A percentile compares a stretch with the other conserved stretches of the same genome.
These are phyloP conservation scores for Melanotaenia nigrans DNA, from an alignment of 2,797 vertebrate genomes.

Conservation along the genomic window DNA sequence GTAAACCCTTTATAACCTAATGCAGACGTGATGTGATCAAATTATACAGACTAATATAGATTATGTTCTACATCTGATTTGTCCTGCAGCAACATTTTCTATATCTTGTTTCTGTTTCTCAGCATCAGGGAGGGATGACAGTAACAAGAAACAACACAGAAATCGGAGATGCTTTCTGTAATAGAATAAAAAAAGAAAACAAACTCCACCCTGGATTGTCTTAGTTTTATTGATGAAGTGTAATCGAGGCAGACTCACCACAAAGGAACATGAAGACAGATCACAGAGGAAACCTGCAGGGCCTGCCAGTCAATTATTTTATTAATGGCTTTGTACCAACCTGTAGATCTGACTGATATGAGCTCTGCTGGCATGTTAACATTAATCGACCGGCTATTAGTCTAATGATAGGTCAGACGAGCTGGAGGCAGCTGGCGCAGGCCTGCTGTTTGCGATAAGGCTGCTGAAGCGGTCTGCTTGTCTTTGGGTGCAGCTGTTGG, in stretches of 20 bases:
- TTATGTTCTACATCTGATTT: conserved; percentile 1
- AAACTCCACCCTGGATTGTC: background rate
- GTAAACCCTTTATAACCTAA: conserved; percentile 1
- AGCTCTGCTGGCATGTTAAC: conserved; percentile 67
- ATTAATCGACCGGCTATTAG: conserved; percentile 72
- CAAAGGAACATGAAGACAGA: conserved; percentile 12
- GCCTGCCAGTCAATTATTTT: conserved; percentile 36
- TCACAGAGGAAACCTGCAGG: conserved; percentile 12
- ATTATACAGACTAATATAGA: conserved; percentile 14
- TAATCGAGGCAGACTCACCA: background rate
- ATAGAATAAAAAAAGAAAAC: background rate
- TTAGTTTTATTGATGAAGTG: conserved; percentile 8
- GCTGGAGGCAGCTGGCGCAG: conserved; percentile 54
- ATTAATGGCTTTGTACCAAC: conserved; percentile 42
- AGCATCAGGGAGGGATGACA: conserved; percentile 1
- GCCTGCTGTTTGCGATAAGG: conserved; percentile 50
- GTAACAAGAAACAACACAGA: conserved; percentile 12
- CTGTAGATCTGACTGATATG: conserved; percentile 57
- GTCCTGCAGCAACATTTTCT: conserved; percentile 15
- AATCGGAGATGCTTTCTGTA: conserved; percentile 10
- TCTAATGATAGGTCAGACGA: conserved; percentile 64
- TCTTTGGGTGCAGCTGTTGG: conserved; percentile 53
- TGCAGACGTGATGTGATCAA: conserved; percentile 4
- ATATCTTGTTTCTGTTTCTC: conserved; percentile 26
- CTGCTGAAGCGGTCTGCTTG: conserved; percentile 46